These are phyloP conservation scores for Drosophila biarmipes DNA, from an alignment of 1,140 invertebrate species.

Conservation along the genomic window DNA sequence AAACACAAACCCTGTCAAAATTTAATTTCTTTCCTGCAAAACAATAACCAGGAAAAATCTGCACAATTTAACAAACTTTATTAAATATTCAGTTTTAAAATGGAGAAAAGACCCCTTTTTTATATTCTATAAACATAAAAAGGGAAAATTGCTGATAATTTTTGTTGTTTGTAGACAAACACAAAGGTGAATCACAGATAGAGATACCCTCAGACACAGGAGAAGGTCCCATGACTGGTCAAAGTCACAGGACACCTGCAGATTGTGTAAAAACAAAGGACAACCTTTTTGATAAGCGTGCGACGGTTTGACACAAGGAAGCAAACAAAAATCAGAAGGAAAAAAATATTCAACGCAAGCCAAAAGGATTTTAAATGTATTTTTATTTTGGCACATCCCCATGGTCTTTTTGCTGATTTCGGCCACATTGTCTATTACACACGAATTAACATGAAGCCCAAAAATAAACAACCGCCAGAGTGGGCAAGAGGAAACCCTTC, in stretches of 20 bases:
- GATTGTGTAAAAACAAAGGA: constrained; percentile 49
- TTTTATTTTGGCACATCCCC: constrained; percentile 7
- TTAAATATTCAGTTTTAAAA: constrained; percentile 60
- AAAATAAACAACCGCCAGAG: constrained; percentile 52
- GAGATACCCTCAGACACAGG: constrained; percentile 4
- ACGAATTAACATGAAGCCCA: constrained; percentile 68
- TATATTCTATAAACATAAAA: constrained; percentile 26
- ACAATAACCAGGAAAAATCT: constrained; percentile 29
- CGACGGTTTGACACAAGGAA: constrained; percentile 30
- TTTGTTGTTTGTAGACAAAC: constrained; percentile 30
- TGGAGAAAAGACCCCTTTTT: constrained; percentile 19
- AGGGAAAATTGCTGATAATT: constrained; percentile 57
- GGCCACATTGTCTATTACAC: constrained; percentile 75
- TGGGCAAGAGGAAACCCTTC: not conserved
- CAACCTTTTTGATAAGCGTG: constrained; percentile 65
- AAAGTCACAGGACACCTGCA: constrained; percentile 71
- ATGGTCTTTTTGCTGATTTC: constrained; percentile 36
- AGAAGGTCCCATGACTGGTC: constrained; percentile 42
- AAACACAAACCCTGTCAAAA: constrained; percentile 24
- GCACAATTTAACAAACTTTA: constrained; percentile 55
- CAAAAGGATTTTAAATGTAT: constrained; percentile 16
- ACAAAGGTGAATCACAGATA: constrained; percentile 22
- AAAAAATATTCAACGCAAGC: constrained; percentile 15
- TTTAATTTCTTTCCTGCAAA: constrained; percentile 35
- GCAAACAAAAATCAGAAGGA: constrained; percentile 10